phyloP scores from a whole-genome alignment of 2,113 vertebrate species.

The Dipodomys stephensi region DNA sequence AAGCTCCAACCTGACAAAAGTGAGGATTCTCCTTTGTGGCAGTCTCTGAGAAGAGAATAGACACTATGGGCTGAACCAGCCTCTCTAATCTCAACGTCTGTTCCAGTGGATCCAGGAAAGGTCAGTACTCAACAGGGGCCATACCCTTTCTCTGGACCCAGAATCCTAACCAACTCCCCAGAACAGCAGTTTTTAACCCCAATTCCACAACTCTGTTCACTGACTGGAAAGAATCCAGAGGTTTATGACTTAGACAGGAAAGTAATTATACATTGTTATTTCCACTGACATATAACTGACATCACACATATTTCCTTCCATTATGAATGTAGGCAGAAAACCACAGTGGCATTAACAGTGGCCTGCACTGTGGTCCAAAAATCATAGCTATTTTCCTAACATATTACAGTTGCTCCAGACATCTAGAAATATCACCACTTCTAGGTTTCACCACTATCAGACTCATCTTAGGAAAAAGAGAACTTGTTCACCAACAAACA shows the following conservation, averaged over 20 bases:
- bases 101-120: background rate
- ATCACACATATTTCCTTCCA: background rate
- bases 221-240: background rate
- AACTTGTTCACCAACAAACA: constrained; percentile 4
- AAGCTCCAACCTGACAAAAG: background rate
- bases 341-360: background rate
- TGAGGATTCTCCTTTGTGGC: background rate
- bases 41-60: background rate
- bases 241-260: background rate
- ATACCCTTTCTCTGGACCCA: background rate
- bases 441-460: background rate
- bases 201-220: background rate
- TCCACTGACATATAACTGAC: constrained; percentile 23
- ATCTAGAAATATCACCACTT: background rate
- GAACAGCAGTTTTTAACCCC: background rate
- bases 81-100: background rate
- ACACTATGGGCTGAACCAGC: background rate
- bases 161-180: background rate
- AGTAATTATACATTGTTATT: constrained; percentile 22
- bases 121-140: background rate
- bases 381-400: constrained; percentile 17
- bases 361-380: background rate
- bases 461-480: background rate
- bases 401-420: background rate
- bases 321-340: background rate